Evolutionary conservation across 2,113 vertebrate species (phyloP).

Genomic region (Hystrix brachyura): DNA sequence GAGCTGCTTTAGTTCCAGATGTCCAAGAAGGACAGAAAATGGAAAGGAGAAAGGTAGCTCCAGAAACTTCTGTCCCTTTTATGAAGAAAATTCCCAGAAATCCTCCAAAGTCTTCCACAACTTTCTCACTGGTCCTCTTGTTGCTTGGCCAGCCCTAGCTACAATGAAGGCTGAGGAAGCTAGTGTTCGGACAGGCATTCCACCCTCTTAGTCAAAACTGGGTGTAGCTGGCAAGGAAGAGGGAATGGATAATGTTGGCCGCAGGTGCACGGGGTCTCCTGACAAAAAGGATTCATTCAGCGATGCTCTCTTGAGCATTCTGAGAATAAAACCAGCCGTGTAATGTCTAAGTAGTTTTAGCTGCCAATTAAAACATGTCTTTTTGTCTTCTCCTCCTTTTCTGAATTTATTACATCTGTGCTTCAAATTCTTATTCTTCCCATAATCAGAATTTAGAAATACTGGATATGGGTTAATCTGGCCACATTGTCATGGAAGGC

Average conservation of each 20-base stretch:
- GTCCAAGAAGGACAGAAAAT: not conserved
- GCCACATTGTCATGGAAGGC: conserved; percentile 31
- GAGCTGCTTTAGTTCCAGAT: not conserved
- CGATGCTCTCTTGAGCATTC: conserved; percentile 3
- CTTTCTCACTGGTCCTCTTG: not conserved
- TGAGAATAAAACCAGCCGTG: conserved; percentile 42
- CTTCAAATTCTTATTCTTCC: conserved; percentile 64
- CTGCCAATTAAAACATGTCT: conserved; percentile 48
- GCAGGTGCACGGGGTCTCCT: conserved; percentile 63
- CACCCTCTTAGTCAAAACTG: conserved; percentile 33
- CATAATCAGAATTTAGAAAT: conserved; percentile 71
- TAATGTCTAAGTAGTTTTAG: conserved; percentile 33
- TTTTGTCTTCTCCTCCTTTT: conserved; percentile 24
- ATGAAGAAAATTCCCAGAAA: conserved; percentile 39
- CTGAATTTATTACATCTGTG: conserved; percentile 34
- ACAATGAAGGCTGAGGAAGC: not conserved
- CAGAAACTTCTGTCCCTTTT: not conserved
- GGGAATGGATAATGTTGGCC: conserved; percentile 18
- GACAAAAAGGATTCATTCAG: conserved; percentile 58
- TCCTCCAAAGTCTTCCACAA: not conserved
- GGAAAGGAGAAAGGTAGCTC: not conserved
- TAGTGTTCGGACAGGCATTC: conserved; percentile 20
- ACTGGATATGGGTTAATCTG: conserved; percentile 5
- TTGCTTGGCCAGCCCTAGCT: not conserved
- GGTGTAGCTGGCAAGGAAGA: conserved; percentile 49